These are phyloP conservation scores for Epinephelus awoara DNA, from an alignment of 2,797 vertebrate genomes.

Conservation along the genomic window DNA sequence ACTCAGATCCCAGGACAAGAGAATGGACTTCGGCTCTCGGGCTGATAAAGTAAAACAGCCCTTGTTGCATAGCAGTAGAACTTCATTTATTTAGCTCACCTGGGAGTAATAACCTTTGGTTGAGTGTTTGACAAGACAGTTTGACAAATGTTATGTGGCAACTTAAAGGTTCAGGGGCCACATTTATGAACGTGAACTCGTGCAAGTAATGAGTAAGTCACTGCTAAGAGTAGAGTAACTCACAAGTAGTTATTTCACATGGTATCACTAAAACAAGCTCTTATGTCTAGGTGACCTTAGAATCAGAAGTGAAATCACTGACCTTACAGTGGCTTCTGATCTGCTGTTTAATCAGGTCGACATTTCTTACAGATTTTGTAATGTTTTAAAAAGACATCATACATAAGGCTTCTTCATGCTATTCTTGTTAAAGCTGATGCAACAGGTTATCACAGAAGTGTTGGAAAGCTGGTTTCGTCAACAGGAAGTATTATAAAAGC, in stretches of 20 bases:
- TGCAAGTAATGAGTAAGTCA: conserved; percentile 16
- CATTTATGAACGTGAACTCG: background rate
- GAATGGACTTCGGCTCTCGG: conserved; percentile 43
- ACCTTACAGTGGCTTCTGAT: background rate
- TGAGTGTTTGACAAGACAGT: conserved; percentile 43
- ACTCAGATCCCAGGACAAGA: conserved; percentile 59
- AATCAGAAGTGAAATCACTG: background rate
- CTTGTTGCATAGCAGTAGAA: conserved; percentile 18
- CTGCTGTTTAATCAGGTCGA: background rate
- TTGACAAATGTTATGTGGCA: conserved; percentile 45
- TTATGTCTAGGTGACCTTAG: background rate
- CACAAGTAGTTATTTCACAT: background rate
- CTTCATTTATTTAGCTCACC: conserved; percentile 51
- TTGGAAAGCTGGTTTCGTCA: background rate
- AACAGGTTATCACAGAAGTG: background rate
- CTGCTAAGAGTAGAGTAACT: conserved; percentile 20
- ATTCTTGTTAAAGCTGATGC: background rate
- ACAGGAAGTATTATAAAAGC: background rate
- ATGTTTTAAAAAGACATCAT: conserved; percentile 1
- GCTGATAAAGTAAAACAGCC: conserved; percentile 31
- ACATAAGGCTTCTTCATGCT: background rate
- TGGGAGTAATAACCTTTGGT: conserved; percentile 41
- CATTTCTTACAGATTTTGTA: background rate
- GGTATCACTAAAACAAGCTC: background rate
- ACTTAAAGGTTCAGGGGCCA: conserved; percentile 26